Conservation (phyloP, 2,113 vertebrate genomes). For the Gavialis gangeticus region DNA sequence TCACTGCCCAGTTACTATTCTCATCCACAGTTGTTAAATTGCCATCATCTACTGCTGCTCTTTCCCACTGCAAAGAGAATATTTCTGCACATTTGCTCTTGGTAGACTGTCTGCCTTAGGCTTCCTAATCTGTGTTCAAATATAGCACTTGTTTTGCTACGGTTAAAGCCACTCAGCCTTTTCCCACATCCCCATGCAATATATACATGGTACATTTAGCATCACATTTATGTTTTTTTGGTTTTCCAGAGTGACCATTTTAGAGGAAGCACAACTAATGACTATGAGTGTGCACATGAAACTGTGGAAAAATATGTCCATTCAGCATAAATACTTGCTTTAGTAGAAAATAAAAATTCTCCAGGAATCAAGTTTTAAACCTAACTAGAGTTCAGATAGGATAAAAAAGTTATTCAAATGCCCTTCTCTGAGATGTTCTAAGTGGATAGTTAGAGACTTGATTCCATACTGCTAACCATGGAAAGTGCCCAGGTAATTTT, state of each 20-base stretch:
- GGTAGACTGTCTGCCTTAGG: conserved; percentile 36
- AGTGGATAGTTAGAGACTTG: neutral
- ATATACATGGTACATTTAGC: conserved; percentile 29
- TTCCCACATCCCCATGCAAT: conserved; percentile 6
- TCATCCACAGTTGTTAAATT: conserved; percentile 66
- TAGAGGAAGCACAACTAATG: conserved; percentile 31
- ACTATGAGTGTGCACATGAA: neutral
- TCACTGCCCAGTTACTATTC: conserved; percentile 12
- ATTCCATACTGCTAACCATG: too few relatives aligned
- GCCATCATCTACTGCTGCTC: conserved; percentile 41
- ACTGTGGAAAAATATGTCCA: neutral
- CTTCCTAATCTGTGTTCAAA: conserved; percentile 8
- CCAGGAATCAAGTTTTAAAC: neutral
- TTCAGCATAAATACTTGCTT: neutral
- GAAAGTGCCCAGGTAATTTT: too few relatives aligned
- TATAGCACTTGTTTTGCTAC: neutral
- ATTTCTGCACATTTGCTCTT: conserved; percentile 24
- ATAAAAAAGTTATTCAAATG: neutral
- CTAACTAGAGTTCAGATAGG: neutral
- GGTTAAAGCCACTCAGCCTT: neutral
- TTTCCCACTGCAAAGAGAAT: neutral
- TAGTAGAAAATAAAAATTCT: neutral
- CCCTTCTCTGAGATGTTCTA: neutral
- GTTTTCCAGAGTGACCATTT: conserved; percentile 4
- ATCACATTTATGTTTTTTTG: neutral